These are phyloP conservation scores for Bufo bufo DNA, from an alignment of 2,113 vertebrate genomes.

Conservation along the genomic window DNA sequence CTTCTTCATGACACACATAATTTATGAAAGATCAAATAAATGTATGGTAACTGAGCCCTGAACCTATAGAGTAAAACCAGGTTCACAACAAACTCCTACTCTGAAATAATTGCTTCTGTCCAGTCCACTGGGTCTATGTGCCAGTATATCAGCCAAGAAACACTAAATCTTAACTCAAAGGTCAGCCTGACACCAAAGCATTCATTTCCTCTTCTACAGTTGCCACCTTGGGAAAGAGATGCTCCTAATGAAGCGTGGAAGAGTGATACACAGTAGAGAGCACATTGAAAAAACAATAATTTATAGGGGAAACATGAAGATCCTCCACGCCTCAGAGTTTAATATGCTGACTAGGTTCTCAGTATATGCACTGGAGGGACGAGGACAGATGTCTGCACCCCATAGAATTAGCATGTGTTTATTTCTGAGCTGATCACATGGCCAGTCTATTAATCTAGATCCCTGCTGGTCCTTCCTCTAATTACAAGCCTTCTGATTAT, in stretches of 20 bases:
- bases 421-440: constrained; percentile 48
- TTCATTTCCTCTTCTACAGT: constrained; percentile 23
- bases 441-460: constrained; percentile 37
- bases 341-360: constrained; percentile 18
- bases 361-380: constrained; percentile 20
- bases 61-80: background rate
- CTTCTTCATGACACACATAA: background rate
- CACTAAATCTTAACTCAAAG: constrained; percentile 39
- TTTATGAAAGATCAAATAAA: constrained; percentile 21
- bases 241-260: constrained; percentile 38
- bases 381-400: constrained; percentile 46
- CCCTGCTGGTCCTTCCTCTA: constrained; percentile 46
- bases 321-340: constrained; percentile 1
- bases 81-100: constrained; percentile 23
- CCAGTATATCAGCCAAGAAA: constrained; percentile 22
- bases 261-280: constrained; percentile 9
- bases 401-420: constrained; percentile 49
- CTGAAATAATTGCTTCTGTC: constrained; percentile 40
- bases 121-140: constrained; percentile 13
- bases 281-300: constrained; percentile 34
- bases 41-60: background rate
- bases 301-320: constrained; percentile 6
- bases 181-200: constrained; percentile 21
- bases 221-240: constrained; percentile 31
- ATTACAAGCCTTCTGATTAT: constrained; percentile 51